Evolutionary conservation across 2,888 invertebrate species (phyloP), one percentile per base, ranked within the genome.

Genomic region (Amblyjoppa fuscipennis): DNA sequence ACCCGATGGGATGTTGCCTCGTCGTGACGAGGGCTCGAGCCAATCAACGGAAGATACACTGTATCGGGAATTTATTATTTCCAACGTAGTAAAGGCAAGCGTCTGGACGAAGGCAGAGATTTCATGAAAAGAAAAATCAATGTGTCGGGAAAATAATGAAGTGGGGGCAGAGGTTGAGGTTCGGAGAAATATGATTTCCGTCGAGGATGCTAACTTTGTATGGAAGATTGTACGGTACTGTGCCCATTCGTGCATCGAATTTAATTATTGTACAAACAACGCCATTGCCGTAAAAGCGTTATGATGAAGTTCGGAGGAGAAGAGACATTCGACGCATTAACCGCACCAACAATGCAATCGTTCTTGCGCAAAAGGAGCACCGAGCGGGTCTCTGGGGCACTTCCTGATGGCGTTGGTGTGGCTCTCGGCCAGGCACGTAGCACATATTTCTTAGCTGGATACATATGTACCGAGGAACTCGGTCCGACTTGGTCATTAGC

Each of bases 391-490:
- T 70, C 28, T 34, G 71, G 59, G 51, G 38, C 41, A 77, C 59
- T 77, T 82, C 77, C 82, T 71, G 82, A 82, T 77, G 77, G 77
- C 71, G 71, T 71, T 34, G 64, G 64, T 70, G 75, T 51, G 82
- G 49, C 45, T 68, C 34, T 69, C 13, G 49, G 31, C 41, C 51
- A 11, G 56, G n/a, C 64, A 34, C 64, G 64, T 64, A 68, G 51
- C 74, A 45, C 56, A 68, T 74, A 74, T 74, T 68, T 74, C 81
- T 56, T 53, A 81, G 68, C 53, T 49, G 51, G 13, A 38, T 61
- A 45, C 59, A 38, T 56, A 20, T 34, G 51, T 71, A 53, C 31
- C 41, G 66, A 13, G 56, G 16, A 31, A 56, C 64, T 51, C 38
- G 68, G 53, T 38, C 71, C 49, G 69, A 76, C 70, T 51, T 82